Evolutionary conservation across 37 sponge, comb jelly and placozoan genomes (phyloP), one percentile per base, ranked within the genome.

Genomic region (Diacarnus erythraeanus): DNA sequence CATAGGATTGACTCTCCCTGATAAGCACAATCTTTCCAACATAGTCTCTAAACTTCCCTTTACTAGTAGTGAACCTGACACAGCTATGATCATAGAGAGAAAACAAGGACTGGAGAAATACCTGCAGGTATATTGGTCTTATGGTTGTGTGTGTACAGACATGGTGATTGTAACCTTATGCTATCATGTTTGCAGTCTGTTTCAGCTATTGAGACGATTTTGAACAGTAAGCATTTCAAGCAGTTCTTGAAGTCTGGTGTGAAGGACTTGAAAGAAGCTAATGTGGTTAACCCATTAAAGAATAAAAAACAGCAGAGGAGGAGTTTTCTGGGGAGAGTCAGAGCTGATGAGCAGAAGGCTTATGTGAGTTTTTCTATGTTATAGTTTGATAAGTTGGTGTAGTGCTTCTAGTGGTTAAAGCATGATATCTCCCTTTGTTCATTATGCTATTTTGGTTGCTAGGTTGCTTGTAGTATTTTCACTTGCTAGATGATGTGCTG

Each of bases 91-190:
- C 29, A 63, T 79, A 4, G 87, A 86, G 65, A 74, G 92, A 38
- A 91, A 75, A 63, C 59, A 79, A 30, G 80, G 84, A 18, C 76
- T 91, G 26, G 87, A 91, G 78, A 79, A 51, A 38, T 91, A 83
- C 57, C 78, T 91, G 4, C 75, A 79, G 76, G 92, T 91, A 29
- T 57, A 72, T 33, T n/a, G 0, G 41, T 63, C 65, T 25, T 36
- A n/a, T 63, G 29, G 27, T 68, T 36, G 15, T 57, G 33, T 57
- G 26, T 10, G 27, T 29, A 15, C 59, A 25, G 8, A 59, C 59
- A 59, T 57, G 20, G n/a, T 8, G 4, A 74, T 74, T 63, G 20
- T 63, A 15, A 68, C 37, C 20, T 21, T 38, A 31, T 35, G 5
- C 4, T 68, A 4, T 43, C 41, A n/a, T 41, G 2, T 29, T 35